These are phyloP conservation scores for Amblyteles armatorius DNA, from an alignment of 2,888 invertebrate genomes.

Conservation along the genomic window DNA sequence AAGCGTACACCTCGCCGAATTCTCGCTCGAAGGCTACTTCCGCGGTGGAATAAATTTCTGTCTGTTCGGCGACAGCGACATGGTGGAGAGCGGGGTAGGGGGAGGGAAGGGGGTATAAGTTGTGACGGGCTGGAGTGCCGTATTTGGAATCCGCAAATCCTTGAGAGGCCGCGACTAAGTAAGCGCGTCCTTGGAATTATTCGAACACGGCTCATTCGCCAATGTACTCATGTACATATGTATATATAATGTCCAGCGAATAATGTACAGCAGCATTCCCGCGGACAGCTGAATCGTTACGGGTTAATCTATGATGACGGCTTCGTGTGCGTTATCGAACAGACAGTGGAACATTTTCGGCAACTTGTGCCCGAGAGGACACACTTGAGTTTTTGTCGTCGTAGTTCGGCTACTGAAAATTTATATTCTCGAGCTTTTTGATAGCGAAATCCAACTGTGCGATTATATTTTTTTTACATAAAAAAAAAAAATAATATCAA, in stretches of 20 bases:
- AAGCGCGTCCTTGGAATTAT: slow-evolving; percentile 65
- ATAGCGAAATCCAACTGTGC: not conserved
- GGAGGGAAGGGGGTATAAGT: slow-evolving; percentile 85
- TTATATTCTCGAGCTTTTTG: not conserved
- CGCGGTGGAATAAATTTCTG: slow-evolving; percentile 65
- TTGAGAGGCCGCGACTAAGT: slow-evolving; percentile 58
- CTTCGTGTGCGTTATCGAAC: not conserved
- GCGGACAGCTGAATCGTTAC: slow-evolving; percentile 21
- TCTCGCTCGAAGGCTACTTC: slow-evolving; percentile 66
- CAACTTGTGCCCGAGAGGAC: not conserved
- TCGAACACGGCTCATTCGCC: slow-evolving; percentile 49
- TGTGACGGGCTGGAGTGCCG: slow-evolving; percentile 74
- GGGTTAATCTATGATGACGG: slow-evolving; percentile 32
- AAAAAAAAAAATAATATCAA: no score
- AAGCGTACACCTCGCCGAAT: slow-evolving; percentile 64
- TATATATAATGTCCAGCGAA: not conserved
- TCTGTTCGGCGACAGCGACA: slow-evolving; percentile 32
- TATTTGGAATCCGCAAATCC: slow-evolving; percentile 65
- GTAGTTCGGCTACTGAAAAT: not conserved
- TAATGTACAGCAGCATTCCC: slow-evolving; percentile 3
- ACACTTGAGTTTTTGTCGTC: not conserved
- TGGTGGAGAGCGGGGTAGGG: not conserved
- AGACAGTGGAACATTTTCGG: not conserved
- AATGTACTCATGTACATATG: not conserved
- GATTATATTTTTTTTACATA: no score